phyloP scores from a whole-genome alignment of 2,113 vertebrate genomes.

The Galeopterus variegatus region DNA sequence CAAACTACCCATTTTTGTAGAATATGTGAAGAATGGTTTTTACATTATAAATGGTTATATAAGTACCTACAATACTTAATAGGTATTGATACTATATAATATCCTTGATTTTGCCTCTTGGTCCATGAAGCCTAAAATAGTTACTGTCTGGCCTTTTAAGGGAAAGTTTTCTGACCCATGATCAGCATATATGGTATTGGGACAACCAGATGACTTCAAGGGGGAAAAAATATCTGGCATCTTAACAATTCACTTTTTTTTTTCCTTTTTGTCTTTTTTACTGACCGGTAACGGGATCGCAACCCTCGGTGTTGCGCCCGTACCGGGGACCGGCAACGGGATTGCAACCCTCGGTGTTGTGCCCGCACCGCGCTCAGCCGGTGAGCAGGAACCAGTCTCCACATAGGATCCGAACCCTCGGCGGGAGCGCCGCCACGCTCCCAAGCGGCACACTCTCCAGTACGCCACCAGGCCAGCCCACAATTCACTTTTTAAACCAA shows the following conservation, averaged over 20 bases:
- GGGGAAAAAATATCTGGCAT: not conserved
- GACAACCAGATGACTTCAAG: not conserved
- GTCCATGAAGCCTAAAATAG: constrained; percentile 13
- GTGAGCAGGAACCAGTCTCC: too few species aligned
- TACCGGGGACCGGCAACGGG: too few species aligned
- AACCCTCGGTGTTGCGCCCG: too few species aligned
- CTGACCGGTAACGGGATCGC: too few species aligned
- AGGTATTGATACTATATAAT: not conserved
- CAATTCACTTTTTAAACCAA: too few species aligned
- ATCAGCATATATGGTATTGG: not conserved
- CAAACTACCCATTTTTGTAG: not conserved
- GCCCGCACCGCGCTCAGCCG: too few species aligned
- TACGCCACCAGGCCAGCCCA: too few species aligned
- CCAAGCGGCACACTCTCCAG: too few species aligned
- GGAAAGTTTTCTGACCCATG: constrained; percentile 19
- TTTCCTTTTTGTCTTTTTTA: too few species aligned
- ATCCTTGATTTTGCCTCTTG: constrained; percentile 29
- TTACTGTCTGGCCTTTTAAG: constrained; percentile 5
- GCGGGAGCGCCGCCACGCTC: too few species aligned
- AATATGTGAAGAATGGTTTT: not conserved
- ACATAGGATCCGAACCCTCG: too few species aligned
- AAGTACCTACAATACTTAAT: not conserved
- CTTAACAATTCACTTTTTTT: not conserved
- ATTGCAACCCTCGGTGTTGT: too few species aligned
- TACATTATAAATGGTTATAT: not conserved